These are phyloP conservation scores for Cyclophora punctaria DNA, from an alignment of 2,888 invertebrate genomes.

Conservation along the genomic window DNA sequence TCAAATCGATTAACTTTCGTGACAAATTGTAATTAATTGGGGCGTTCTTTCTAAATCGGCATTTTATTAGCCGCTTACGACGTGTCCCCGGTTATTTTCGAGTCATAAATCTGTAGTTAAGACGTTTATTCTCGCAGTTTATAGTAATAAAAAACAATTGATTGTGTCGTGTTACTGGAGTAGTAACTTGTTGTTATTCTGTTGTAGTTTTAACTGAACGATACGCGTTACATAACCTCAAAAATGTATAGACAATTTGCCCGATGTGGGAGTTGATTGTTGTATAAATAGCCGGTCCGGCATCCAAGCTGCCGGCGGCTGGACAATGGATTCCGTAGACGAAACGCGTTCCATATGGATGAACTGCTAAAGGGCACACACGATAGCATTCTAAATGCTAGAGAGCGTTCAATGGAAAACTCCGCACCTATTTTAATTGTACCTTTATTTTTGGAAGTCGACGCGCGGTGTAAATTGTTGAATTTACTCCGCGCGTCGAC, in stretches of 20 bases:
- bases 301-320: conserved; percentile 39
- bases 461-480: too few species aligned
- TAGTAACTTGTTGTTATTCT: background rate
- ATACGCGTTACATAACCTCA: conserved; percentile 29
- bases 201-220: too few species aligned
- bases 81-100: too few species aligned
- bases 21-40: conserved; percentile 37
- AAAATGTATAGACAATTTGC: conserved; percentile 40
- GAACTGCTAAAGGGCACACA: conserved; percentile 56
- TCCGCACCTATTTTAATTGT: conserved; percentile 16
- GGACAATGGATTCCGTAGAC: conserved; percentile 70
- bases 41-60: conserved; percentile 28
- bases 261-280: conserved; percentile 48
- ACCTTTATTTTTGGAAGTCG: conserved; percentile 18
- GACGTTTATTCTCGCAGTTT: too few species aligned
- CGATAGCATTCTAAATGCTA: conserved; percentile 38
- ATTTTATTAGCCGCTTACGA: conserved; percentile 15
- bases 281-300: conserved; percentile 59
- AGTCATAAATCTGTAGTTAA: too few species aligned
- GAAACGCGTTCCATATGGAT: conserved; percentile 70
- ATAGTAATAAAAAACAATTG: too few species aligned
- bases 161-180: too few species aligned
- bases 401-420: conserved; percentile 25
- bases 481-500: background rate
- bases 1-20: conserved; percentile 21